phyloP scores from a whole-genome alignment of 2,113 vertebrate species.

The Pedetes capensis region DNA sequence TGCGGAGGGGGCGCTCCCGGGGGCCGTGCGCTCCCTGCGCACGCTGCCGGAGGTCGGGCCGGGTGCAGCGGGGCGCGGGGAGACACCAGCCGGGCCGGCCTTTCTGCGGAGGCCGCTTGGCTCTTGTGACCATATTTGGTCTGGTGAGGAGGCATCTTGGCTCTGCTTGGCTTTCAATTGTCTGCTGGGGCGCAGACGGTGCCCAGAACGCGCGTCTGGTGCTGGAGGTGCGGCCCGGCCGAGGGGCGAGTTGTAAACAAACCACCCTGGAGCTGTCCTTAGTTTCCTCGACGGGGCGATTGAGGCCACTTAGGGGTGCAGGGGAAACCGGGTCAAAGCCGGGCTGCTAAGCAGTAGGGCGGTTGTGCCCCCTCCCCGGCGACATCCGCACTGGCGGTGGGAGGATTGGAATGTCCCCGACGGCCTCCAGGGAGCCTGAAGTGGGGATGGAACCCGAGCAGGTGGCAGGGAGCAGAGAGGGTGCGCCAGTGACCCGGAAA shows the following conservation, averaged over 20 bases:
- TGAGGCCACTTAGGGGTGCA: neutral
- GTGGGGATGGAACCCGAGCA: constrained; percentile 32
- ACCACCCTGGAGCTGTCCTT: neutral
- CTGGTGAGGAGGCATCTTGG: constrained; percentile 58
- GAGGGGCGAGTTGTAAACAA: constrained; percentile 9
- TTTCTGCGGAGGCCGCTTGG: constrained; percentile 42
- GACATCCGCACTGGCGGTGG: constrained; percentile 44
- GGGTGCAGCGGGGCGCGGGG: constrained; percentile 14
- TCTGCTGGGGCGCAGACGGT: constrained; percentile 32
- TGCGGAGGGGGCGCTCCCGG: neutral
- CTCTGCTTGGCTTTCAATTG: constrained; percentile 35
- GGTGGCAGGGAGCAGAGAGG: constrained; percentile 48
- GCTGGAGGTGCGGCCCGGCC: neutral
- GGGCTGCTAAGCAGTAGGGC: neutral
- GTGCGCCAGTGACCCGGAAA: constrained; percentile 56
- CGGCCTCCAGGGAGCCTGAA: constrained; percentile 57
- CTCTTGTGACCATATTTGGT: constrained; percentile 79
- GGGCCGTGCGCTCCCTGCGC: neutral
- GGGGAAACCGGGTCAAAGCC: constrained; percentile 26
- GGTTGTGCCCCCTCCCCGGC: constrained; percentile 8
- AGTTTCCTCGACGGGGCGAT: neutral
- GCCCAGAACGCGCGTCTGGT: constrained; percentile 41
- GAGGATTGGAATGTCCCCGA: constrained; percentile 74
- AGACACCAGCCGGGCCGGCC: constrained; percentile 44
- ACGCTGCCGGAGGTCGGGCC: neutral